A percentile compares a stretch with the other conserved stretches of the same genome.
Evolutionary conservation across 1,140 invertebrate species (phyloP).

Genomic region (Chelonus insularis): DNA sequence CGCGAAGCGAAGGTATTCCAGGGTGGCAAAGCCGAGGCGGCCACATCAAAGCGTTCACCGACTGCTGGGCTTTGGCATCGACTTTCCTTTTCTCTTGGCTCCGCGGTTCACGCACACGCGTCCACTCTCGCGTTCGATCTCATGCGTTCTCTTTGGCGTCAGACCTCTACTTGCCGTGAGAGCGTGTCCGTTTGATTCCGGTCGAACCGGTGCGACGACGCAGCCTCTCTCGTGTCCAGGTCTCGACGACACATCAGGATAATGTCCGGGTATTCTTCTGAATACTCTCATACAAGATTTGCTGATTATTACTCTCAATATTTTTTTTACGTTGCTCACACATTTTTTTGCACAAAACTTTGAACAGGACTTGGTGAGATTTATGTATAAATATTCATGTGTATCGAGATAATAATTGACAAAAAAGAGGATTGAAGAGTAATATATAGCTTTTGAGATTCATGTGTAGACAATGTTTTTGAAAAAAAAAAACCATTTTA

Average conservation of each 20-base stretch:
- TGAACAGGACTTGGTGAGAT: too few species aligned
- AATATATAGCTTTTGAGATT: too few species aligned
- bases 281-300: neutral
- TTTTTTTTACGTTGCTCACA: too few species aligned
- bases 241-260: neutral
- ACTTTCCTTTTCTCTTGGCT: slow-evolving; percentile 10
- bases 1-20: slow-evolving; percentile 39
- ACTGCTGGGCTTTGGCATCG: slow-evolving; percentile 41
- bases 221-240: neutral
- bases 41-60: slow-evolving; percentile 51
- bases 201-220: slow-evolving; percentile 23
- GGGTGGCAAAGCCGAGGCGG: slow-evolving; percentile 35
- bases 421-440: too few species aligned
- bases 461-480: too few species aligned
- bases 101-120: slow-evolving; percentile 18
- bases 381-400: too few species aligned
- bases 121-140: neutral
- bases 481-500: too few species aligned
- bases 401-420: too few species aligned
- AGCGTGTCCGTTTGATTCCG: slow-evolving; percentile 27
- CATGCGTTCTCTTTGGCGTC: neutral
- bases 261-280: neutral
- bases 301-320: too few species aligned
- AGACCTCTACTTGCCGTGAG: slow-evolving; percentile 17
- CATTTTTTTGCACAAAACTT: too few species aligned